Conservation (phyloP, 1,140 invertebrate genomes). For the Popillia japonica region DNA sequence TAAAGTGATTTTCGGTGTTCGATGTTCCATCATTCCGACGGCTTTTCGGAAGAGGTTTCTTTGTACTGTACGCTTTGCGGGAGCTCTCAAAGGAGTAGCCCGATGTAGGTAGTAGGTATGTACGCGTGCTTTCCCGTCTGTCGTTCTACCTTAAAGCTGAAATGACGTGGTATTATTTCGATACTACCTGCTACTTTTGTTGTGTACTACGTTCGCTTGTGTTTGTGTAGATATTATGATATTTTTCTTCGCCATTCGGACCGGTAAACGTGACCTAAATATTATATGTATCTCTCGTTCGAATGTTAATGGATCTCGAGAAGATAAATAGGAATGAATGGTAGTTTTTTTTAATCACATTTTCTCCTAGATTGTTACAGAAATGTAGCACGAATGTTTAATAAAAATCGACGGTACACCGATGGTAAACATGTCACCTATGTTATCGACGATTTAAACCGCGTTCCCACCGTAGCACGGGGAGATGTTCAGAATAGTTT, state of each 20-base stretch:
- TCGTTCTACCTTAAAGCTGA: not conserved
- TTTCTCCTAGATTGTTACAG: too few relatives aligned
- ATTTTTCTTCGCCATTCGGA: not conserved
- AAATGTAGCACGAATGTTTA: too few relatives aligned
- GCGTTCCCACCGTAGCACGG: too few relatives aligned
- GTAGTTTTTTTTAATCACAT: not conserved
- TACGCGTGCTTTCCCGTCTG: not conserved
- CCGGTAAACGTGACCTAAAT: slow-evolving; percentile 2
- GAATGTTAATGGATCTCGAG: not conserved
- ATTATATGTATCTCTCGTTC: not conserved
- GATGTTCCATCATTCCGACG: slow-evolving; percentile 16
- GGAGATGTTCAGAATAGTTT: too few relatives aligned
- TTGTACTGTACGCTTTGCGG: not conserved
- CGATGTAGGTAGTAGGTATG: too few relatives aligned
- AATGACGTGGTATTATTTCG: slow-evolving; percentile 5
- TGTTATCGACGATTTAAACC: too few relatives aligned
- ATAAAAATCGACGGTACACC: too few relatives aligned
- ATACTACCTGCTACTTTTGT: slow-evolving; percentile 5
- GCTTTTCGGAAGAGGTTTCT: not conserved
- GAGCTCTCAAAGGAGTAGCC: too few relatives aligned
- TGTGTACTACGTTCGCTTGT: not conserved
- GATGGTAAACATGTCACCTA: too few relatives aligned
- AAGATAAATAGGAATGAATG: not conserved
- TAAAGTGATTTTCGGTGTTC: slow-evolving; percentile 33
- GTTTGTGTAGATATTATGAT: not conserved